A percentile compares a stretch with the other conserved stretches of the same genome.
Evolutionary conservation across 2,113 vertebrate genomes (phyloP).

Genomic region (Ammodramus savannarum): DNA sequence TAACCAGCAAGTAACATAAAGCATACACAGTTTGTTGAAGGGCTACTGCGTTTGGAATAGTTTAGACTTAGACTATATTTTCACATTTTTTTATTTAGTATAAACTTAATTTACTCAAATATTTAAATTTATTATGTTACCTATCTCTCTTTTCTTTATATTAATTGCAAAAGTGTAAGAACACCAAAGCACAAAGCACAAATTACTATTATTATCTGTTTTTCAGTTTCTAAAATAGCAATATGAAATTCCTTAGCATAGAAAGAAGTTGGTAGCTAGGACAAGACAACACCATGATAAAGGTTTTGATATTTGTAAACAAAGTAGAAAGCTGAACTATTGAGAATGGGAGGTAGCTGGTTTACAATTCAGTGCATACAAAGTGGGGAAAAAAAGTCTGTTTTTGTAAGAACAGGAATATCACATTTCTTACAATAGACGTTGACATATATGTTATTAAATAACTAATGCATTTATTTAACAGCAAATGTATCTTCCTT

Average conservation of each 20-base stretch:
- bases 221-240: neutral
- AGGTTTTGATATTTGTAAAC: neutral
- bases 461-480: neutral
- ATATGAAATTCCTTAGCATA: neutral
- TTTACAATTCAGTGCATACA: neutral
- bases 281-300: neutral
- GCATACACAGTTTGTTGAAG: rapidly evolving
- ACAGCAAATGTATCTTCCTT: neutral
- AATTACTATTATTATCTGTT: neutral
- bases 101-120: neutral
- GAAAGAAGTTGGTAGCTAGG: neutral
- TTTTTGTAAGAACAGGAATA: neutral
- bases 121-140: neutral
- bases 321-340: neutral
- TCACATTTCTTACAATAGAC: neutral
- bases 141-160: neutral
- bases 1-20: neutral
- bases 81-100: neutral
- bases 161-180: neutral
- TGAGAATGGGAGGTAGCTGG: neutral
- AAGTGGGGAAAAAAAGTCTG: rapidly evolving
- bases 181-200: neutral
- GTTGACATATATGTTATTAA: neutral
- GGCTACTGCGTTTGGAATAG: neutral
- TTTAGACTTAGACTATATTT: neutral